Evolutionary conservation across 2,888 invertebrate species (phyloP).

Genomic region (Drosophila sordidula): DNA sequence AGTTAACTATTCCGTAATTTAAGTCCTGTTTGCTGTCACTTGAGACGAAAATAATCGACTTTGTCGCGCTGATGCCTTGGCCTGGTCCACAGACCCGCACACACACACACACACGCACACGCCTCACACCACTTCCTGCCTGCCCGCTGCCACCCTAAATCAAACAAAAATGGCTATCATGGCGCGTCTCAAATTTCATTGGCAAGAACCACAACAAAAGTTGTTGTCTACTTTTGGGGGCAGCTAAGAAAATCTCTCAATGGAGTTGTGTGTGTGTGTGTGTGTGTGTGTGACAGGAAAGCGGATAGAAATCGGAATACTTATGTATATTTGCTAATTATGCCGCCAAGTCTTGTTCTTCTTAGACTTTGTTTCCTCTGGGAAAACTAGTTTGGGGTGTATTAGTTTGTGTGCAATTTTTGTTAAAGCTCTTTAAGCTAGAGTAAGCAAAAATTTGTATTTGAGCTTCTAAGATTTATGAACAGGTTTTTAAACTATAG

Average conservation of each 20-base stretch:
- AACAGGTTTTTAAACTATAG: no score
- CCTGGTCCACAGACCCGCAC: slow-evolving; percentile 3
- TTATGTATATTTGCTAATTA: slow-evolving; percentile 64
- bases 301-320: slow-evolving; percentile 6
- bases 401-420: background rate
- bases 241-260: slow-evolving; percentile 11
- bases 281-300: slow-evolving; percentile 1
- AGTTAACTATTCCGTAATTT: slow-evolving; percentile 79
- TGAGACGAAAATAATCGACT: slow-evolving; percentile 79
- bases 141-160: slow-evolving; percentile 1
- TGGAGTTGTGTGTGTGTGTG: background rate
- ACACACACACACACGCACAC: background rate
- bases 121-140: background rate
- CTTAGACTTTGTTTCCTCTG: background rate
- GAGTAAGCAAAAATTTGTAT: no score
- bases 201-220: slow-evolving; percentile 32
- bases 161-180: slow-evolving; percentile 41
- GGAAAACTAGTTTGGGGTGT: background rate
- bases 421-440: no score
- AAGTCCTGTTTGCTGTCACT: slow-evolving; percentile 80
- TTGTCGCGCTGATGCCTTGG: slow-evolving; percentile 61
- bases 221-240: slow-evolving; percentile 20
- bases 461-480: no score
- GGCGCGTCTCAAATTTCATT: slow-evolving; percentile 71
- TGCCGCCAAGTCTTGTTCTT: slow-evolving; percentile 36